Percentiles rank a stretch among this genome's conserved stretches.
These are phyloP conservation scores for Strigamia crassipes DNA, from an alignment of 2,888 invertebrate genomes.

Conservation along the genomic window DNA sequence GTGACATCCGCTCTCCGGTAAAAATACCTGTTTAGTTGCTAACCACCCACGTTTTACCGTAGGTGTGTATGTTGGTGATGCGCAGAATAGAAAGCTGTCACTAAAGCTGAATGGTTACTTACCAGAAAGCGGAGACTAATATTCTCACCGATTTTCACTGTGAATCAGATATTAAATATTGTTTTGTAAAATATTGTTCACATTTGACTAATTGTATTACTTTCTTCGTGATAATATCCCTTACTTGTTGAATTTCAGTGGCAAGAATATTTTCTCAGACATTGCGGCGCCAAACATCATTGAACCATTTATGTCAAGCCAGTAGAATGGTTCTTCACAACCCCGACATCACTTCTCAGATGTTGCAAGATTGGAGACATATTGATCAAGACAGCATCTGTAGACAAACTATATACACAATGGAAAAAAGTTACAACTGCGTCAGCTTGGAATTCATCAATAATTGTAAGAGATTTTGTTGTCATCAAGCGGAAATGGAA, in stretches of 20 bases:
- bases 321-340: conserved; percentile 60
- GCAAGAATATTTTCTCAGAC: conserved; percentile 60
- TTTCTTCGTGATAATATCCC: too few relatives aligned
- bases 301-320: conserved; percentile 62
- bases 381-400: conserved; percentile 60
- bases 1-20: too few relatives aligned
- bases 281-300: conserved; percentile 60
- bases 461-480: conserved; percentile 54
- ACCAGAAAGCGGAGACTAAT: too few relatives aligned
- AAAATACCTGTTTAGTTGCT: too few relatives aligned
- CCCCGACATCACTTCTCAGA: conserved; percentile 59
- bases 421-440: conserved; percentile 56
- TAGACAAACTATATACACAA: conserved; percentile 60
- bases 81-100: too few relatives aligned
- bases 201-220: too few relatives aligned
- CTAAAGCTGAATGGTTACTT: too few relatives aligned
- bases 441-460: conserved; percentile 56
- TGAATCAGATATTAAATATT: too few relatives aligned
- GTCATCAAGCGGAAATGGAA: neutral
- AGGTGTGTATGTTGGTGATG: too few relatives aligned
- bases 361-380: conserved; percentile 61
- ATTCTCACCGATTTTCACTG: too few relatives aligned
- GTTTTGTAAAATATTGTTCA: too few relatives aligned
- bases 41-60: too few relatives aligned
- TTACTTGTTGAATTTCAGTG: conserved; percentile 55